Evolutionary conservation across 2,888 invertebrate species (phyloP), one percentile per base, ranked within the genome.

Genomic region (Torymus aiolomorphi): DNA sequence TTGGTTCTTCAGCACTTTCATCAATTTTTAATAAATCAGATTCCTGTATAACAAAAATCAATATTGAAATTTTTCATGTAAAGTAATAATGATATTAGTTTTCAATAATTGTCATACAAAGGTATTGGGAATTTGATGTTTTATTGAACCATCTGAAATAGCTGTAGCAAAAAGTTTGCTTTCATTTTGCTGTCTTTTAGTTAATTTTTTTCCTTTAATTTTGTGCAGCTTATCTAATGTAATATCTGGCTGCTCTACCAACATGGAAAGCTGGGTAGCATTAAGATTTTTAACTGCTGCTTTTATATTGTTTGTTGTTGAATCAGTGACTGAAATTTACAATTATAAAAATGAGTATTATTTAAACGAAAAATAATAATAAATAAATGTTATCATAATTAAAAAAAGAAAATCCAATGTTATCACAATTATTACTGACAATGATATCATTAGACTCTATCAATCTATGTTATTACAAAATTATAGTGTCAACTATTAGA

Each of bases 201-300:
- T 10, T n/a, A 13, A 20, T 12, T 16, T 8, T 61, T 80, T 70
- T 18, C 54, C 24, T 54, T 61, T 52, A 16, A 82, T 73, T 77
- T 73, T 80, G 12, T 79, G 79, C 24, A 80, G 57, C 57, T 94
- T 92, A 57, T 93, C 92, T 56, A 93, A 89, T 63, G 92, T 92
- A 0, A 93, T 87, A 85, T 92, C 92, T 65, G 92, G 88, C 89
- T 93, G 91, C 83, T 92, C 88, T 0, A 95, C 93, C 76, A 96
- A 91, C 82, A 94, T 91, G 14, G 95, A 93, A 5, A 96, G 88
- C 86, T 95, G 94, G 73, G 92, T 91, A 8, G 95, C 93, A 85
- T 92, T 93, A 52, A 96, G 89, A 85, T 94, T 95, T 83, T 93
- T 93, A 13, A 96, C 93, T 18, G 93, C 92, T 1, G 95, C 94